phyloP scores from a whole-genome alignment of 2,113 vertebrate genomes.

The Platycercus adscitus region DNA sequence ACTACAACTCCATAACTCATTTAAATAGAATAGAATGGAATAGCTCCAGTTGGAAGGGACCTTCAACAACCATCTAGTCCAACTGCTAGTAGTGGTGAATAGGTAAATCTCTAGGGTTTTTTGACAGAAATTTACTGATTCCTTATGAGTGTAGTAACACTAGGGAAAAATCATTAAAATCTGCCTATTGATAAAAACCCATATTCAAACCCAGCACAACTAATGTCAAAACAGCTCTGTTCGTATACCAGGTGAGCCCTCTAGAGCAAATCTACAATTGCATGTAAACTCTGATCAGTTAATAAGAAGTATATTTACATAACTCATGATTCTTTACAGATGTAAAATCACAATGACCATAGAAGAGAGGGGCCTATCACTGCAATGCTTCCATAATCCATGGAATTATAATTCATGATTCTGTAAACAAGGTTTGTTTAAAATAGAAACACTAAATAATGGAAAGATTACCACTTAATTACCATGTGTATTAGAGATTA shows the following conservation, averaged over 20 bases:
- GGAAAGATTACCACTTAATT: background rate
- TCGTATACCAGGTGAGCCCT: background rate
- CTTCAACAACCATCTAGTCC: background rate
- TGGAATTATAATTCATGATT: background rate
- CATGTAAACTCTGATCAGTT: background rate
- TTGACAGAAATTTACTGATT: background rate
- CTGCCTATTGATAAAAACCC: background rate
- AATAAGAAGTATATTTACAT: background rate
- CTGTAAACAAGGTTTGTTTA: background rate
- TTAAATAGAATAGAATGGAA: background rate
- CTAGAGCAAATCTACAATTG: background rate
- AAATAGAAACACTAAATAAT: background rate
- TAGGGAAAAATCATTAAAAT: background rate
- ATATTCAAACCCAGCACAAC: background rate
- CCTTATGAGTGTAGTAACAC: background rate
- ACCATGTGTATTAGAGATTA: background rate
- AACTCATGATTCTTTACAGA: background rate
- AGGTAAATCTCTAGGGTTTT: rapidly evolving
- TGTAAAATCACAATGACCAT: background rate
- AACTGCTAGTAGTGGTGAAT: background rate
- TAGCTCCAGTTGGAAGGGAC: background rate
- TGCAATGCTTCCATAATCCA: background rate
- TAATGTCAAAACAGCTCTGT: background rate
- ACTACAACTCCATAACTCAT: background rate
- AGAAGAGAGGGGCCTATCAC: background rate